Conservation (phyloP, 2,113 vertebrate genomes). For the Hylia prasina region DNA sequence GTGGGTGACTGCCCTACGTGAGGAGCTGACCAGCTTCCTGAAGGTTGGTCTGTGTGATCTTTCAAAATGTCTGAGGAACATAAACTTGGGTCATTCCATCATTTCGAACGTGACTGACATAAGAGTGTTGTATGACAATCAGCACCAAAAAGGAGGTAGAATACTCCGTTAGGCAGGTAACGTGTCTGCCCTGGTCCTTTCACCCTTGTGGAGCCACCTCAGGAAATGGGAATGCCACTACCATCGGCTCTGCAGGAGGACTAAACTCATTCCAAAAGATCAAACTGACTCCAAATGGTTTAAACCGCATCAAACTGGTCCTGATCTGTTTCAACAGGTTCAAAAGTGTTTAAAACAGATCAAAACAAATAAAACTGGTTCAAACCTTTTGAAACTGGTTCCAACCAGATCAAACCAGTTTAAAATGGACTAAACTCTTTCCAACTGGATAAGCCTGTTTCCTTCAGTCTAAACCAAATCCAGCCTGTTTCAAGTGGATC, state of each 20-base stretch:
- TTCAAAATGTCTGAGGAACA: background rate
- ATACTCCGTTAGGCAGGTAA: background rate
- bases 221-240: background rate
- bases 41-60: background rate
- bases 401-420: background rate
- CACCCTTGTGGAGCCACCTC: background rate
- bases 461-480: background rate
- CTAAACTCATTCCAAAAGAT: background rate
- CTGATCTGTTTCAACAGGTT: too few species aligned
- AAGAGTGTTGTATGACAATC: background rate
- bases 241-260: background rate
- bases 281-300: background rate
- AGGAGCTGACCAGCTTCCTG: background rate
- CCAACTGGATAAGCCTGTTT: background rate
- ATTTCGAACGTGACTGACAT: background rate
- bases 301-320: background rate
- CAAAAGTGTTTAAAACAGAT: accelerated
- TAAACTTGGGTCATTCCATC: background rate
- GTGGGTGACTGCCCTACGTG: background rate
- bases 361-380: background rate
- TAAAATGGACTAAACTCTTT: background rate
- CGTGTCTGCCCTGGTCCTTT: background rate
- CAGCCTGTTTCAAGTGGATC: background rate
- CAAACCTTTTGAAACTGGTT: background rate
- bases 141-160: background rate